Conservation (phyloP, 2,113 vertebrate genomes). For the Tapirus terrestris region DNA sequence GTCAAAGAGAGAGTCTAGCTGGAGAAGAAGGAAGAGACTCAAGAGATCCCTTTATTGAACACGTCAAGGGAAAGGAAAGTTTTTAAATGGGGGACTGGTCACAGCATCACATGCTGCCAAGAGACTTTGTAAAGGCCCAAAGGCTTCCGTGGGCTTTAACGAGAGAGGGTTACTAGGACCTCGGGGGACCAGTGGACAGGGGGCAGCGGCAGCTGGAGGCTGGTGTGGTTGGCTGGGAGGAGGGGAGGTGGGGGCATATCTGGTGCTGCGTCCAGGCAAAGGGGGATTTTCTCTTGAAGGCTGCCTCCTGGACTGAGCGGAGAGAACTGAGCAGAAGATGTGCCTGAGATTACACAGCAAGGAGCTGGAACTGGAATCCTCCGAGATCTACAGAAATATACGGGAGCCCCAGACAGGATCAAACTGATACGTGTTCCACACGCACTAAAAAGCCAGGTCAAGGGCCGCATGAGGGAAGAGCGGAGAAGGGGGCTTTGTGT, state of each 20-base stretch:
- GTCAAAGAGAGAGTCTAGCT: not conserved
- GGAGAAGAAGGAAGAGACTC: not conserved
- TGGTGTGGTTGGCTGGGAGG: not conserved
- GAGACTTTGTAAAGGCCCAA: not conserved
- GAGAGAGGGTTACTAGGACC: not conserved
- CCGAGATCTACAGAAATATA: not conserved
- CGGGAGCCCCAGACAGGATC: not conserved
- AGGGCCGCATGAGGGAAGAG: not conserved
- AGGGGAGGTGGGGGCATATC: fast-evolving
- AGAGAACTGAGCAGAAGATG: not conserved
- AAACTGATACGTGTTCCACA: not conserved
- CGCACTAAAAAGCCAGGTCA: not conserved
- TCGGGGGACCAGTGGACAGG: not conserved
- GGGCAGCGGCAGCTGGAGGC: not conserved
- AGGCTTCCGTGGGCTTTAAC: not conserved
- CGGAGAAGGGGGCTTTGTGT: not conserved
- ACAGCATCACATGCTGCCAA: not conserved
- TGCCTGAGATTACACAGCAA: not conserved
- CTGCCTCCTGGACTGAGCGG: not conserved
- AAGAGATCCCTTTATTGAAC: not conserved
- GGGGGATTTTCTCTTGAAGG: not conserved
- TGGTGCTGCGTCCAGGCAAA: not conserved
- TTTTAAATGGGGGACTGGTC: not conserved
- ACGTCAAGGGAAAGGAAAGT: not conserved
- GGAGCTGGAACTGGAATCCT: no score